Evolutionary conservation across 2,888 invertebrate genomes (phyloP), one percentile per base, ranked within the genome.

Genomic region (Geophilus truncorum): DNA sequence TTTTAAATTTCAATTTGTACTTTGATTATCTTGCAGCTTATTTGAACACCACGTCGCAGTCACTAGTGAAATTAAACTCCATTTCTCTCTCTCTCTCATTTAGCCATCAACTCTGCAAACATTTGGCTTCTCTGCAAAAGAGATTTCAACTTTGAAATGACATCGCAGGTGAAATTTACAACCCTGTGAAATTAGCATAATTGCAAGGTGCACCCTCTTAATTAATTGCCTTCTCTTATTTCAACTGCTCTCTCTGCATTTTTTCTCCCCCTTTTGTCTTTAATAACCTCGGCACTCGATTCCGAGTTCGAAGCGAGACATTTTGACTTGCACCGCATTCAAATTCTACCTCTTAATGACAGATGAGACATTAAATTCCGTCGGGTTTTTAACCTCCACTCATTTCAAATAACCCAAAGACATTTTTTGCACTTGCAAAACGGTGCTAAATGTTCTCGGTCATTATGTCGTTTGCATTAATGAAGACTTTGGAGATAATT

Each of bases 91-190:
- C n/a, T n/a, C n/a, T n/a, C n/a, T n/a, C n/a, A n/a, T n/a, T n/a
- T n/a, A n/a, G n/a, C n/a, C n/a, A n/a, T n/a, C n/a, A n/a, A n/a
- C n/a, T n/a, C n/a, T n/a, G 70, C 70, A 70, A 70, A 70, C 70
- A 25, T 70, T 70, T 70, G 70, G 70, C 70, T 70, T 70, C 70
- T 10, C 70, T 28, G 70, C 28, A 25, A 70, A 62, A 70, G 70
- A 70, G 34, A 77, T 77, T 77, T 34, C 77, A 36, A 32, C 32
- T 77, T 32, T 36, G 12, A 79, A 79, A 79, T 62, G 57, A 57
- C 57, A 57, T 79, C 62, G 36, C 79, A 79, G 79, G 79, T 79
- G 79, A 79, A 62, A 79, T 79, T 79, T 79, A 79, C 79, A 62
- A 79, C 79, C 79, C 70, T 70, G 70, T 21, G 23, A 62, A 79